Conservation (phyloP, 2,113 vertebrate species). For the Callaeas wilsoni region DNA sequence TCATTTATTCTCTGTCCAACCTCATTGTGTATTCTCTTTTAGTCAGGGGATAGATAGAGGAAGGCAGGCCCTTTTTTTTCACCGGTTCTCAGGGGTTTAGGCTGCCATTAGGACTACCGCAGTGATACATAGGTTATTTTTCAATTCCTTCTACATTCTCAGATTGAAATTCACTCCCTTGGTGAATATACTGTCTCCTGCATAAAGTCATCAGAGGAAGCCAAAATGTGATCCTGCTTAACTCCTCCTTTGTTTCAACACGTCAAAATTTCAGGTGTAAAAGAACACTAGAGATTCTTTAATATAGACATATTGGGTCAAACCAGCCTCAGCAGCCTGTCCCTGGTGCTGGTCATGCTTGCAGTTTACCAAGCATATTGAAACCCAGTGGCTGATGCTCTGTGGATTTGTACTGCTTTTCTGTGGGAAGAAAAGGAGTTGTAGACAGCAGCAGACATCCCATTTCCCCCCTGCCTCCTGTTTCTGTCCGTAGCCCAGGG, state of each 20-base stretch:
- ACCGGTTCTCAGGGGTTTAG: neutral
- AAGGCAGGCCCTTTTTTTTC: neutral
- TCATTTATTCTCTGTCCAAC: conserved; percentile 2
- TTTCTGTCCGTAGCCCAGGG: rapidly evolving
- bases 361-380: neutral
- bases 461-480: neutral
- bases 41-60: neutral
- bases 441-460: neutral
- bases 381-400: neutral
- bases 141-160: neutral
- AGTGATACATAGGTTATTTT: neutral
- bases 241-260: neutral
- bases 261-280: neutral
- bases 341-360: neutral
- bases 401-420: neutral
- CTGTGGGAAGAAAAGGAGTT: neutral
- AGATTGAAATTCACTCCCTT: neutral
- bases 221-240: neutral
- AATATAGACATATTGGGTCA: neutral
- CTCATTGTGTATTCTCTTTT: neutral
- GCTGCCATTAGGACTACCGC: neutral
- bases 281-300: neutral
- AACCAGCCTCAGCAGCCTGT: neutral
- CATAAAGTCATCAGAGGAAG: neutral
- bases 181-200: neutral